These are phyloP conservation scores for Leptopterna dolabrata DNA, from an alignment of 2,888 invertebrate genomes.

Conservation along the genomic window DNA sequence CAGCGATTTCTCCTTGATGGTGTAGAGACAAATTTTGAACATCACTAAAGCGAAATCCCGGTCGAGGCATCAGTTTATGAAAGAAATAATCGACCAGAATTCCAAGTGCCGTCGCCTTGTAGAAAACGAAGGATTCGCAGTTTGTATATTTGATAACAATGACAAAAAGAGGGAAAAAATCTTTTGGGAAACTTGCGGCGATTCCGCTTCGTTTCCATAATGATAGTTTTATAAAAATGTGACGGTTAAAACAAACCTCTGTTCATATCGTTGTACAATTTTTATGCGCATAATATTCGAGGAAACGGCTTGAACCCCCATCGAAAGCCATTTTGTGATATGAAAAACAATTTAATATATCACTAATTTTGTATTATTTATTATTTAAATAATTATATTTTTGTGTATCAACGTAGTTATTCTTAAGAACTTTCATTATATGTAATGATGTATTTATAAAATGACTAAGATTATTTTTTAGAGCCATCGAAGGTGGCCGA, in stretches of 20 bases:
- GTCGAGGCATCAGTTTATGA: background rate
- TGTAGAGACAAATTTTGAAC: background rate
- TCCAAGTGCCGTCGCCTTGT: background rate
- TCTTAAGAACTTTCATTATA: background rate
- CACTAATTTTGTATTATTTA: constrained; percentile 58
- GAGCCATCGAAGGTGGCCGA: constrained; percentile 29
- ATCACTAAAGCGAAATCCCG: background rate
- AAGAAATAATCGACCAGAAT: background rate
- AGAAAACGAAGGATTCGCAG: background rate
- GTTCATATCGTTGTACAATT: constrained; percentile 37
- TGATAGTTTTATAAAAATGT: background rate
- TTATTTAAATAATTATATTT: constrained; percentile 59
- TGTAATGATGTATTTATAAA: constrained; percentile 39
- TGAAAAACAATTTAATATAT: constrained; percentile 55
- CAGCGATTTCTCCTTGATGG: background rate
- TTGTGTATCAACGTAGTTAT: constrained; percentile 50
- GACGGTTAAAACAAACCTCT: background rate
- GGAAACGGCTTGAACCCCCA: constrained; percentile 43
- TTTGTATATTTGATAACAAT: background rate
- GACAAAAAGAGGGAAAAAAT: constrained; percentile 17
- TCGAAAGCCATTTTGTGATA: constrained; percentile 59
- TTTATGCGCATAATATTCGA: background rate
- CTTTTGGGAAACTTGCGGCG: constrained; percentile 17
- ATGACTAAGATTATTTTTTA: constrained; percentile 41
- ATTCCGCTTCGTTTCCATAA: constrained; percentile 15